Conservation (phyloP, 1,140 invertebrate genomes). For the Aphis craccivora region DNA sequence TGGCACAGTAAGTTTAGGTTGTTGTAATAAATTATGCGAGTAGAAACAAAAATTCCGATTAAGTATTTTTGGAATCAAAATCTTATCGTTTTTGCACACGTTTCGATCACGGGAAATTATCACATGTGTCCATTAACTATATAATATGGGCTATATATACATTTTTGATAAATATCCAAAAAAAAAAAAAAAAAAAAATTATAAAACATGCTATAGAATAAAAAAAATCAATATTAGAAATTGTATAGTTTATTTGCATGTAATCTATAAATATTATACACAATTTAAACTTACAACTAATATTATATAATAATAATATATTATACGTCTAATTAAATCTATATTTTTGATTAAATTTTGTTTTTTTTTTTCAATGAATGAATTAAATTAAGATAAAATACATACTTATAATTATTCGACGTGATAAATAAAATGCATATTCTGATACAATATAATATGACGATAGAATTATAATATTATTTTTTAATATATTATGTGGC, state of each 20-base stretch:
- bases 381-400: neutral
- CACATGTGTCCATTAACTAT: neutral
- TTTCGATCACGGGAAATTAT: neutral
- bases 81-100: no score
- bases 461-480: neutral
- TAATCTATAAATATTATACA: neutral
- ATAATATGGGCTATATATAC: no score
- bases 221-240: neutral
- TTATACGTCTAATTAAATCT: neutral
- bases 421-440: constrained; percentile 6
- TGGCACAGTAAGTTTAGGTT: no score
- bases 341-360: constrained; percentile 10
- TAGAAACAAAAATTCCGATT: no score
- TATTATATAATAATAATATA: neutral
- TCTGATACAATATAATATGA: neutral
- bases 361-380: neutral
- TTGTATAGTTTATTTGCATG: neutral
- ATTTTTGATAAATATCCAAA: neutral
- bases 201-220: neutral
- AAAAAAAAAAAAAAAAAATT: neutral
- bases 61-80: no score
- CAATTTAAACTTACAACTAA: constrained; percentile 22
- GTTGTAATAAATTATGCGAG: no score
- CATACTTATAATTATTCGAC: neutral
- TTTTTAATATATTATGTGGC: neutral